Evolutionary conservation across 2,113 vertebrate species (phyloP), one percentile per base, ranked within the genome.

Genomic region (Mobula birostris): DNA sequence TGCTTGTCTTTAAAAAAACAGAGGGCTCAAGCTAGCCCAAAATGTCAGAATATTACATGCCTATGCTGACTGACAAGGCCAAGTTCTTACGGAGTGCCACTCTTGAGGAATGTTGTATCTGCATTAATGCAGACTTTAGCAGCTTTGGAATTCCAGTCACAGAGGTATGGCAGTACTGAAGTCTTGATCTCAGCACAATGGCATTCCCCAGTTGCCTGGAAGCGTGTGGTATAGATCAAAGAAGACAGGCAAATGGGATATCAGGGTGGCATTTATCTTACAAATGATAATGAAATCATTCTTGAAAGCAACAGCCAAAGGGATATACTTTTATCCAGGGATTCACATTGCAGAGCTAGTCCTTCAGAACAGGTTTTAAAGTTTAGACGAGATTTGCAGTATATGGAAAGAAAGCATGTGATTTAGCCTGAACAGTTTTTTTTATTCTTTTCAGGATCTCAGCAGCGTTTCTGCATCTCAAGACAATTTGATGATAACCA

Each of bases 201-300:
- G 91, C 91, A 29, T 74, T 74, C 91, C 91, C 68, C 36, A 93
- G 70, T 74, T 74, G 91, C 70, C 70, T 72, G 70, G 36, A 93
- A 48, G 91, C 21, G 27, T 93, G 91, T 93, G 85, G 61, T 32
- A 63, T 66, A 32, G 70, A 76, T 74, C 70, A 93, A 93, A 93
- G 85, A 90, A 90, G 68, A 56, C 68, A 93, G 91, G 36, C 91
- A 74, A 24, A 74, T 93, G 91, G 91, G 36, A 93, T 29, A 93
- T 74, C 91, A 74, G 70, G 91, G 91, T 93, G 36, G 70, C 24
- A 63, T 63, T 36, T 90, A 68, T 90, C 85, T 90, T 90, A 90
- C 85, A 90, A 74, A 74, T 74, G 21, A 74, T 93, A 48, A 93
- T 93, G 91, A 74, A 56, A 93, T 93, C 91, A 74, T 76, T 48